Base-by-base conservation (phyloP, 2,888 invertebrate genomes). In the Cosmorhoe ocellata region DNA sequence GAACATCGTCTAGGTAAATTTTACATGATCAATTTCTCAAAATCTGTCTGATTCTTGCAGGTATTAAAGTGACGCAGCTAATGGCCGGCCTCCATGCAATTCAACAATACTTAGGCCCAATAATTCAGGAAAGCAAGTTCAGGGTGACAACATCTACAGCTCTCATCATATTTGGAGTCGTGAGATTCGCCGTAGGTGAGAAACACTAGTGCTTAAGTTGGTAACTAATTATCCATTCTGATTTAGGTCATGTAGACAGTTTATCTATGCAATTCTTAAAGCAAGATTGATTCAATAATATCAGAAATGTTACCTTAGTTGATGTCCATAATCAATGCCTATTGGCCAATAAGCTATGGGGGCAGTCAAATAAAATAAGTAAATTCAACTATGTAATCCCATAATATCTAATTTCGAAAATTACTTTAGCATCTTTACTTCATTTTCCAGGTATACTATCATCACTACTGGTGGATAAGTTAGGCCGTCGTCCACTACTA, bases 401-500 rank as follows among this genome's bases (percentile, higher is more conserved):
- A n/a, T n/a, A n/a, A n/a, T n/a, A n/a, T n/a, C n/a, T n/a, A n/a
- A 18, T 18, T 18, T 3, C 4, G 18, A 18, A 28, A 27, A 27
- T 7, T 8, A 13, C 12, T 18, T 30, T n/a, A n/a, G n/a, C n/a
- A n/a, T n/a, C n/a, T n/a, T n/a, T n/a, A n/a, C n/a, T 14, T 39
- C 32, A 39, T 13, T 13, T 81, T 77, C 11, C 76, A 87, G 86
- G 82, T 60, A 59, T 87, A 45, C 64, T 78, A 60, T 76, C 84
- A 18, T 80, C 84, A 10, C 37, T 69, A 1, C 54, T 86, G 11
- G 79, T 77, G 11, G 86, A 85, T 57, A 70, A 69, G 37, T 54
- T 81, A 5, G 92, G 92, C 2, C 81, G 92, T 4, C 83, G 87
- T 2, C 84, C 90, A 0, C 64, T 92, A 0, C 71, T 92, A 0